phyloP scores from a whole-genome alignment of 2,113 vertebrate species.

The Tinamus guttatus region DNA sequence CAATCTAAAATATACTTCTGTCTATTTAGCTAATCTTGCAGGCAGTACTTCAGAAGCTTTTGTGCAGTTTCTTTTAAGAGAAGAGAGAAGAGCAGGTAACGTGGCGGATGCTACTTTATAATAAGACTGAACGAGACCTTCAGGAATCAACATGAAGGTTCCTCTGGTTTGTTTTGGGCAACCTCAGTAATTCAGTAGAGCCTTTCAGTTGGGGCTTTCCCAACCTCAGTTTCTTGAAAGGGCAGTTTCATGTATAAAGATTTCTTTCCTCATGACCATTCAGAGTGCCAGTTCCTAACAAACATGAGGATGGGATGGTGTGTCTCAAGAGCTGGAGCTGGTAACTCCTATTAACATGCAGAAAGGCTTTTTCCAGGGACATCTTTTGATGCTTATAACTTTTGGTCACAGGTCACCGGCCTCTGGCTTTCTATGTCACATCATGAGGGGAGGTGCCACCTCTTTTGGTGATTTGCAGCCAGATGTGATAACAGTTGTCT shows the following conservation, averaged over 20 bases:
- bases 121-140: background rate
- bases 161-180: constrained; percentile 22
- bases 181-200: constrained; percentile 50
- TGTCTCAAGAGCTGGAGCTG: background rate
- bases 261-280: constrained; percentile 2
- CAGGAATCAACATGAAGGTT: constrained; percentile 25
- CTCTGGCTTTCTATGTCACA: background rate
- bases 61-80: constrained; percentile 33
- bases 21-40: constrained; percentile 34
- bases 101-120: background rate
- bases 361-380: background rate
- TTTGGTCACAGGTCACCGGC: background rate
- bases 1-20: constrained; percentile 12
- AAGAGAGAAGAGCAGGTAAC: constrained; percentile 25
- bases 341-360: background rate
- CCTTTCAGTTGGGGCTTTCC: constrained; percentile 22
- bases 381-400: background rate
- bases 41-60: constrained; percentile 20
- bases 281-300: background rate
- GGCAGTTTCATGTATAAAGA: background rate
- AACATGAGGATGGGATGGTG: background rate
- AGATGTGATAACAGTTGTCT: background rate
- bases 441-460: background rate
- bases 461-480: rapidly evolving
- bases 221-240: constrained; percentile 3